These are phyloP conservation scores for Silurus meridionalis DNA, from an alignment of 2,113 vertebrate genomes.

Conservation along the genomic window DNA sequence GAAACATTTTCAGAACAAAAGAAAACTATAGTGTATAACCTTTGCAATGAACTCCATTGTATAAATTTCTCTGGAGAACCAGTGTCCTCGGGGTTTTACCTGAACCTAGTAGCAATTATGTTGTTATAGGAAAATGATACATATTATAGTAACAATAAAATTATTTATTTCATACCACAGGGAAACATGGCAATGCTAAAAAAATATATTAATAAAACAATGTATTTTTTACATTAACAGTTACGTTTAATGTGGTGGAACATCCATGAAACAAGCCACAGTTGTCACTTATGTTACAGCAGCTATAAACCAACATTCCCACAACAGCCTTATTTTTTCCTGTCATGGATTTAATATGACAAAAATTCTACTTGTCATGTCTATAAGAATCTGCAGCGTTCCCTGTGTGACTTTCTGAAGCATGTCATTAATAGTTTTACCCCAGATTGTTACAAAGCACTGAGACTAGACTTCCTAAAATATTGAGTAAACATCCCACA, in stretches of 20 bases:
- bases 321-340: not conserved
- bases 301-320: not conserved
- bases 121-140: not conserved
- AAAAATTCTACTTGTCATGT: not conserved
- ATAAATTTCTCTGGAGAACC: not conserved
- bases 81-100: too few species aligned
- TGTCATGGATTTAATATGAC: not conserved
- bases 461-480: not conserved
- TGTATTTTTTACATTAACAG: not conserved
- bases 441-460: not conserved
- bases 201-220: not conserved
- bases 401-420: not conserved
- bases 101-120: not conserved
- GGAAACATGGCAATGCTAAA: not conserved
- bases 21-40: not conserved
- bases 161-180: not conserved
- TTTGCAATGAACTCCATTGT: not conserved
- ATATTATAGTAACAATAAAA: not conserved
- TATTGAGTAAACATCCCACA: not conserved
- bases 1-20: not conserved
- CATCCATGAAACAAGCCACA: not conserved
- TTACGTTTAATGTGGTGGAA: not conserved
- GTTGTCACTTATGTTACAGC: not conserved
- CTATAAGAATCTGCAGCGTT: not conserved
- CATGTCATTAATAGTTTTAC: not conserved